These are phyloP conservation scores for Myathropa florea DNA, from an alignment of 2,888 invertebrate genomes.

Conservation along the genomic window DNA sequence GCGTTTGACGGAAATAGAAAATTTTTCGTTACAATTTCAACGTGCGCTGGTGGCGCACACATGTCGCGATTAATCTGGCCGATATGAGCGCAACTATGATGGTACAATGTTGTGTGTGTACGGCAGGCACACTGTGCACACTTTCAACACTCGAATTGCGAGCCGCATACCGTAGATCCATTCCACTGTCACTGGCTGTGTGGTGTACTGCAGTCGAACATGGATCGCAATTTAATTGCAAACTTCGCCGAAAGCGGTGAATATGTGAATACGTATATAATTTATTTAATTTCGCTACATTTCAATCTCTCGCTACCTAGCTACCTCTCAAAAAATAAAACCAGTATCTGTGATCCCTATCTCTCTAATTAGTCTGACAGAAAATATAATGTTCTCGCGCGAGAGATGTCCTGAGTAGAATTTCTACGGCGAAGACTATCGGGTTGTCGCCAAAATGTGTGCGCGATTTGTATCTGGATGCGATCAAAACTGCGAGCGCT, in stretches of 20 bases:
- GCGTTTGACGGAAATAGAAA: conserved; percentile 76
- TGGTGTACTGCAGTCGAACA: conserved; percentile 12
- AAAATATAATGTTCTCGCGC: conserved; percentile 68
- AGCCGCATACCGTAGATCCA: conserved; percentile 17
- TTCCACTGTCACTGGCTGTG: background rate
- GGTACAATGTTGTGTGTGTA: background rate
- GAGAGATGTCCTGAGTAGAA: conserved; percentile 46
- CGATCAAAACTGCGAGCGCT: conserved; percentile 41
- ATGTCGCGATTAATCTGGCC: conserved; percentile 27
- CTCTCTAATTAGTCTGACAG: conserved; percentile 69
- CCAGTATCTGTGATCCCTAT: conserved; percentile 35
- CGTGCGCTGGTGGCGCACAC: background rate
- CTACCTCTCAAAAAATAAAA: background rate
- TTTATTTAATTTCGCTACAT: conserved; percentile 67
- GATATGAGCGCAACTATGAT: conserved; percentile 23
- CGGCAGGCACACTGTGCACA: no score
- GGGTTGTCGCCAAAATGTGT: conserved; percentile 55
- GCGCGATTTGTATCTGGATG: conserved; percentile 34
- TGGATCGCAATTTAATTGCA: conserved; percentile 60
- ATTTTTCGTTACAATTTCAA: conserved; percentile 52
- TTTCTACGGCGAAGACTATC: conserved; percentile 15
- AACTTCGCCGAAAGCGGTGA: conserved; percentile 38
- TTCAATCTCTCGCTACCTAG: conserved; percentile 61
- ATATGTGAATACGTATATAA: conserved; percentile 20
- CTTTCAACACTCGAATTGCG: conserved; percentile 19